Conservation (phyloP, 2,113 vertebrate genomes). For the Noturus placidus region DNA sequence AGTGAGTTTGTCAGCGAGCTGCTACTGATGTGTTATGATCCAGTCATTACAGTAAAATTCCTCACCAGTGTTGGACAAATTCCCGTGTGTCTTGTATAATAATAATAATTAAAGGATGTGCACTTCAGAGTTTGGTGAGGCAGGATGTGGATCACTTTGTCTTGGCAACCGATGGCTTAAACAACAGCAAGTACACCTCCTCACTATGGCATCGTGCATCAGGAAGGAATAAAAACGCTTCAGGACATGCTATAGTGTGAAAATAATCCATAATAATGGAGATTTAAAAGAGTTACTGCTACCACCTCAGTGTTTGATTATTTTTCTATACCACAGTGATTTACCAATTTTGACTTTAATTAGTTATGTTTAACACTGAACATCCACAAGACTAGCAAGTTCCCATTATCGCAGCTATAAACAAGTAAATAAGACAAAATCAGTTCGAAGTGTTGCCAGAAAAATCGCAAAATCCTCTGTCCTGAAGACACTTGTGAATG, state of each 20-base stretch:
- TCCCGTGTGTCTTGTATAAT: constrained; percentile 6
- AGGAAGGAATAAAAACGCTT: constrained; percentile 54
- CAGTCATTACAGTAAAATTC: constrained; percentile 1
- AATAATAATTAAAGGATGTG: not conserved
- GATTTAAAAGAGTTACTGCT: not conserved
- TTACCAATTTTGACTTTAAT: not conserved
- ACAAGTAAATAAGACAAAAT: not conserved
- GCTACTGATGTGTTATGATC: not conserved
- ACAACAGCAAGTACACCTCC: constrained; percentile 45
- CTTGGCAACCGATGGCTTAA: not conserved
- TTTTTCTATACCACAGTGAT: not conserved
- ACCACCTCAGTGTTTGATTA: not conserved
- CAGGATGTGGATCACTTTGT: not conserved
- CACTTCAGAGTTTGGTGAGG: not conserved
- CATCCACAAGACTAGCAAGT: not conserved
- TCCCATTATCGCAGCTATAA: not conserved
- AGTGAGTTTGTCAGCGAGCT: not conserved
- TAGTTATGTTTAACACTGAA: not conserved
- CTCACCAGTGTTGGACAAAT: not conserved
- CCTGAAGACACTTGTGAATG: too few relatives aligned
- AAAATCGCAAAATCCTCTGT: not conserved
- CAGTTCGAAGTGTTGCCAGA: not conserved
- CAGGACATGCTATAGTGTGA: not conserved
- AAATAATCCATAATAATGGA: not conserved
- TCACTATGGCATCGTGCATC: constrained; percentile 61